Evolutionary conservation across 2,113 vertebrate species (phyloP).

Genomic region (Syrmaticus mikado): DNA sequence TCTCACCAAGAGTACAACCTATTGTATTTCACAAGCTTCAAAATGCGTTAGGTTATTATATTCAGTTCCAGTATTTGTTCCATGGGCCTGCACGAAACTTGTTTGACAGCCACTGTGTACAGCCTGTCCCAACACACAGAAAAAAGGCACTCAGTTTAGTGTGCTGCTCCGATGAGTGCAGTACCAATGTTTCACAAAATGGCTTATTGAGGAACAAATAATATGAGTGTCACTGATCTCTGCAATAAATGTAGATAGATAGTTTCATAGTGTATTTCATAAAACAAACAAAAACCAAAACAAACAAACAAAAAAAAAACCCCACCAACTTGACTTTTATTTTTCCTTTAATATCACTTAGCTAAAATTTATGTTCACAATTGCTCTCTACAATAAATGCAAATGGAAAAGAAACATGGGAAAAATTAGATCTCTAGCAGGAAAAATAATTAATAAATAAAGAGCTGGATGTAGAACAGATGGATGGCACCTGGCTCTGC

Average conservation of each 20-base stretch:
- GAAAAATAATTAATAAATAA: background rate
- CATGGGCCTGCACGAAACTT: accelerated
- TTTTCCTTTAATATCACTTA: background rate
- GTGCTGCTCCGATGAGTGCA: background rate
- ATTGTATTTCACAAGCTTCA: background rate
- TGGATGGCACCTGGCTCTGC: background rate
- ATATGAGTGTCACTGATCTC: background rate
- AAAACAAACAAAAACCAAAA: background rate
- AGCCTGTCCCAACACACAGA: background rate
- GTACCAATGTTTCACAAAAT: background rate
- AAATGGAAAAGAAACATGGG: conserved; percentile 2
- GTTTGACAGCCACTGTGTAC: accelerated
- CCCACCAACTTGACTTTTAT: background rate
- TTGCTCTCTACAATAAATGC: background rate
- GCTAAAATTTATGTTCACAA: background rate
- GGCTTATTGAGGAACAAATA: conserved; percentile 38
- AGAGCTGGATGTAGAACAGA: conserved; percentile 10
- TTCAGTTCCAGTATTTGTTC: background rate
- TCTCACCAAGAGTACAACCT: background rate
- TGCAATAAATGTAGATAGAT: background rate
- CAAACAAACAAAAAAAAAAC: too few species aligned
- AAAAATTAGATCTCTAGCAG: background rate
- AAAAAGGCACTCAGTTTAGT: background rate
- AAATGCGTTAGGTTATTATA: background rate
- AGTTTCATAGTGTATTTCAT: conserved; percentile 1